Base-by-base conservation (phyloP, 2,888 invertebrate species). In the Thyatira batis region DNA sequence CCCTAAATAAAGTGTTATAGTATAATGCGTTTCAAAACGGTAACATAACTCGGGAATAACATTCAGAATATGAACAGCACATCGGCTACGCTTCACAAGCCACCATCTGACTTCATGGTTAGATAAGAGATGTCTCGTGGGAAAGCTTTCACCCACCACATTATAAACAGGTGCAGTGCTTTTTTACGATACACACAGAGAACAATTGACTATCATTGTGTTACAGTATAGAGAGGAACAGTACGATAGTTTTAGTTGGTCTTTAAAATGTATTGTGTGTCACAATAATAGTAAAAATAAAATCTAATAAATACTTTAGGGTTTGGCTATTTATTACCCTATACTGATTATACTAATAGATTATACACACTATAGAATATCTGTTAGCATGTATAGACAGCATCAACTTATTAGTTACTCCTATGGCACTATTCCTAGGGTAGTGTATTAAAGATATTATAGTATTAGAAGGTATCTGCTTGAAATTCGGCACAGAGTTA, bases 51-150 rank as follows among this genome's bases (percentile, higher is more conserved):
- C 39, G 8, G 39, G 39, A 17, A 17, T 17, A 13, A 17, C 39
- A 39, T 39, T 39, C 17, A 39, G 39, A 48, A 48, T 2, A 13
- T 27, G 9, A 27, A 9, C 28, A 48, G 27, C 27, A 20, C 20
- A 48, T 48, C 20, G 48, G 48, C 48, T 27, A 48, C 27, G 28
- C 20, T 46, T 51, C 55, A n/a, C 23, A 25, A 39, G 39, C 2
- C 39, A 63, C 68, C 59, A 69, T 59, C 58, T 63, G 56, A 66
- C 67, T 70, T 67, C 65, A 57, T 33, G 60, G 65, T 84, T 80
- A 82, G 82, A 78, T 81, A 79, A 83, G 76, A 65, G 58, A 11
- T 49, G 46, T 52, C 48, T 39, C 78, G 84, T 84, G 84, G 71
- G 84, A 83, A 80, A 50, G 68, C 72, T 74, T 74, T 74, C 74